These are phyloP conservation scores for Hycleus cichorii DNA, from an alignment of 1,140 invertebrate genomes.

Conservation along the genomic window DNA sequence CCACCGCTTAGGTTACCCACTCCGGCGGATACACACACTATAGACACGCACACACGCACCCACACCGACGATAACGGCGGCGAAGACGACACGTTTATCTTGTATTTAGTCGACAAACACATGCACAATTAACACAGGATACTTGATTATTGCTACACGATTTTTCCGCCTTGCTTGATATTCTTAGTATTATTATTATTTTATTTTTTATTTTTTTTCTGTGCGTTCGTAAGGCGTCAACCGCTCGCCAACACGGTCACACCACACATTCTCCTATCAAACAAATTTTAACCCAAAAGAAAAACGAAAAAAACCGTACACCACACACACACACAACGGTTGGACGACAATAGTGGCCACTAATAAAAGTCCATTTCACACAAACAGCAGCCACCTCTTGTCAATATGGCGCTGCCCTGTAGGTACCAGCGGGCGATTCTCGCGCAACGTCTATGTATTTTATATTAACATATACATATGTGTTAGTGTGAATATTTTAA, in stretches of 20 bases:
- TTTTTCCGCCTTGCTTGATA: too few relatives aligned
- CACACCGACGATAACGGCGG: too few relatives aligned
- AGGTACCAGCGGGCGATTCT: conserved; percentile 3
- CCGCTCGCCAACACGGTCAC: neutral
- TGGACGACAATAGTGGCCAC: neutral
- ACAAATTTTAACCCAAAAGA: too few relatives aligned
- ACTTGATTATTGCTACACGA: neutral
- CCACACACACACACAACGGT: neutral
- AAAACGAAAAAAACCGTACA: neutral
- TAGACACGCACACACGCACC: neutral
- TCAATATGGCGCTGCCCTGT: conserved; percentile 35
- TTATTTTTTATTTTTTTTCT: too few relatives aligned
- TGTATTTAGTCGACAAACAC: neutral
- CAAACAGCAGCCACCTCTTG: conserved; percentile 33
- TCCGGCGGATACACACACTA: neutral
- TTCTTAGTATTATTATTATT: too few relatives aligned
- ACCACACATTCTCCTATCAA: neutral
- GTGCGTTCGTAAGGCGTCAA: neutral
- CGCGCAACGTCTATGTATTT: neutral
- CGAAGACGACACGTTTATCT: neutral
- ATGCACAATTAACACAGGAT: neutral
- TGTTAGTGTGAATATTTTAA: neutral
- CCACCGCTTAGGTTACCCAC: conserved; percentile 14
- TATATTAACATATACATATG: neutral
- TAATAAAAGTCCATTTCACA: conserved; percentile 28